phyloP scores from a whole-genome alignment of 2,113 vertebrate genomes.

The Coptodon rendalli region DNA sequence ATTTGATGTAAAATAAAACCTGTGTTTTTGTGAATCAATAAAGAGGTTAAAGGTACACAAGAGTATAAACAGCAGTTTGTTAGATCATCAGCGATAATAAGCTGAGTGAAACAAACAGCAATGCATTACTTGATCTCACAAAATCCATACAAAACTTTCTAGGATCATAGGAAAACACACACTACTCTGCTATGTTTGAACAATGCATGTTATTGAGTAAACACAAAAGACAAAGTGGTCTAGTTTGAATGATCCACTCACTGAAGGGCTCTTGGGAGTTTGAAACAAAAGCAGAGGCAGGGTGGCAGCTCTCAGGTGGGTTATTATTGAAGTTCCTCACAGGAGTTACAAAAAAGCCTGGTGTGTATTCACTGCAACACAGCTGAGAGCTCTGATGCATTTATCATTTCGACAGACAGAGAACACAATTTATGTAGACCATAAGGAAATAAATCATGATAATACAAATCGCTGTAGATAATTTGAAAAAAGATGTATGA shows the following conservation, averaged over 20 bases:
- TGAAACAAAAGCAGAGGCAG: neutral
- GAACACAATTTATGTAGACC: neutral
- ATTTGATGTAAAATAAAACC: neutral
- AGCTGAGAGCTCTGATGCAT: neutral
- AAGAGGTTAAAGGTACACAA: neutral
- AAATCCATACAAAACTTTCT: neutral
- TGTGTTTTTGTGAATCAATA: neutral
- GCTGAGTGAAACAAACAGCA: neutral
- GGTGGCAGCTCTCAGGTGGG: slow-evolving; percentile 35
- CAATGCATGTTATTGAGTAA: neutral
- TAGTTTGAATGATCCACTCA: slow-evolving; percentile 1
- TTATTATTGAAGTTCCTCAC: slow-evolving; percentile 17
- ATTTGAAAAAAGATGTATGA: neutral
- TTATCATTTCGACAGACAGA: neutral
- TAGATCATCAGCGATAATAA: neutral
- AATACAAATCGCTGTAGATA: neutral
- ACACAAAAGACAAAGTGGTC: neutral
- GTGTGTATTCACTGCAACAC: neutral
- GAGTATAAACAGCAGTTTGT: neutral
- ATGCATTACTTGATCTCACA: neutral
- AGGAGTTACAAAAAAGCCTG: neutral
- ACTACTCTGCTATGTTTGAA: neutral
- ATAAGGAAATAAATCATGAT: neutral
- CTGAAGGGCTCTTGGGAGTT: slow-evolving; percentile 27
- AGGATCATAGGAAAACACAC: neutral